Evolutionary conservation across 2,113 vertebrate species (phyloP).

Genomic region (Hemiscyllium ocellatum): DNA sequence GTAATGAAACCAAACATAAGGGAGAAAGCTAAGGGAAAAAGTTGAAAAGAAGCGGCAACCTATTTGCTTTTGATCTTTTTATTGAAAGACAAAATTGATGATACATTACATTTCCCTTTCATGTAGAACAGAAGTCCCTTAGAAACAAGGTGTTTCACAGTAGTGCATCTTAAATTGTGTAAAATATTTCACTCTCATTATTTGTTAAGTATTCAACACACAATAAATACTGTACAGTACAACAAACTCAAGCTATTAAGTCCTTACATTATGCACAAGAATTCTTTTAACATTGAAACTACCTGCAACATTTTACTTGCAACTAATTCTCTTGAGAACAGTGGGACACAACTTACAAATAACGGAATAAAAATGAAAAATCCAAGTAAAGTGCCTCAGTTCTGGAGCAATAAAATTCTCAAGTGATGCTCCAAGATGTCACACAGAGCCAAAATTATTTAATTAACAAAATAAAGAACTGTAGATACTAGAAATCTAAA

Average conservation of each 20-base stretch:
- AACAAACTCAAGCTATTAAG: conserved; percentile 53
- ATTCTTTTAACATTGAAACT: conserved; percentile 46
- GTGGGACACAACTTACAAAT: conserved; percentile 39
- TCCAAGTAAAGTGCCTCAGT: conserved; percentile 27
- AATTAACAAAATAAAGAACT: too few species aligned
- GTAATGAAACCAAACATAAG: not conserved
- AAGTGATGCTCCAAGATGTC: not conserved
- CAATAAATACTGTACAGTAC: conserved; percentile 77
- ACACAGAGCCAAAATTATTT: not conserved
- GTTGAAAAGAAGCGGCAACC: conserved; percentile 48
- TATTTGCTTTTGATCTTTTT: conserved; percentile 44
- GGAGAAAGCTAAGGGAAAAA: conserved; percentile 44
- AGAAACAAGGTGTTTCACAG: conserved; percentile 45
- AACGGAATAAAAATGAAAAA: not conserved
- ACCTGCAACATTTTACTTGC: conserved; percentile 46
- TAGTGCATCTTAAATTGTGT: conserved; percentile 55
- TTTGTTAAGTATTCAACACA: conserved; percentile 42
- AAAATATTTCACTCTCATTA: conserved; percentile 41
- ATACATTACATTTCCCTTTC: conserved; percentile 50
- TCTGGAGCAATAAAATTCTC: not conserved
- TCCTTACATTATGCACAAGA: conserved; percentile 46
- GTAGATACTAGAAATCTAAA: too few species aligned
- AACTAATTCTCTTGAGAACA: conserved; percentile 49
- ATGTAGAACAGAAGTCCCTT: conserved; percentile 45
- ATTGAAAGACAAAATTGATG: conserved; percentile 47